Conservation (phyloP, 2,888 invertebrate genomes). For the Hirtodrosophila confusa region DNA sequence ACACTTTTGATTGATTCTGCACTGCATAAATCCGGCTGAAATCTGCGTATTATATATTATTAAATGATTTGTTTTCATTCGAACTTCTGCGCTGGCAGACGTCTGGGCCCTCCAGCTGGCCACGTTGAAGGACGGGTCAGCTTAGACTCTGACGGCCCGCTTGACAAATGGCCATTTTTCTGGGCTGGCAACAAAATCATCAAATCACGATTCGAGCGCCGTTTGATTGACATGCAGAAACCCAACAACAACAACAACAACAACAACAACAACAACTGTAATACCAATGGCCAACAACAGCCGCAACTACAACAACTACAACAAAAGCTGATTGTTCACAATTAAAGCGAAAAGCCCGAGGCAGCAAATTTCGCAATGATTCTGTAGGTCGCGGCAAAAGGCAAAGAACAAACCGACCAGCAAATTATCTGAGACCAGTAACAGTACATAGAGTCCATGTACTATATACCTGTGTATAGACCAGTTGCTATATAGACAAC, state of each 20-base stretch:
- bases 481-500: constrained; percentile 19
- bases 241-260: constrained; percentile 32
- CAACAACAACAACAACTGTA: constrained; percentile 24
- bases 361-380: constrained; percentile 70
- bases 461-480: constrained; percentile 2
- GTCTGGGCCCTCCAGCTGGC: constrained; percentile 1
- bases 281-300: constrained; percentile 19
- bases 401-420: constrained; percentile 48
- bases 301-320: constrained; percentile 16
- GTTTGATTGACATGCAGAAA: constrained; percentile 73
- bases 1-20: constrained; percentile 43
- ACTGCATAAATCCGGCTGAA: constrained; percentile 26
- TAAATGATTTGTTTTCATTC: constrained; percentile 51
- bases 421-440: constrained; percentile 62
- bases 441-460: constrained; percentile 35
- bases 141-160: constrained; percentile 42
- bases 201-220: constrained; percentile 75
- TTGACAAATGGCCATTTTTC: constrained; percentile 52
- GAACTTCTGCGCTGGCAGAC: constrained; percentile 1
- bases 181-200: constrained; percentile 63
- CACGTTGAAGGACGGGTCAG: constrained; percentile 52
- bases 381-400: constrained; percentile 52
- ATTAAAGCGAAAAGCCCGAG: constrained; percentile 67
- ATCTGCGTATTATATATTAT: constrained; percentile 45
- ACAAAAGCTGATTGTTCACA: constrained; percentile 70